Evolutionary conservation across 2,888 invertebrate species (phyloP), one percentile per base, ranked within the genome.

Genomic region (Thymelicus acteon): DNA sequence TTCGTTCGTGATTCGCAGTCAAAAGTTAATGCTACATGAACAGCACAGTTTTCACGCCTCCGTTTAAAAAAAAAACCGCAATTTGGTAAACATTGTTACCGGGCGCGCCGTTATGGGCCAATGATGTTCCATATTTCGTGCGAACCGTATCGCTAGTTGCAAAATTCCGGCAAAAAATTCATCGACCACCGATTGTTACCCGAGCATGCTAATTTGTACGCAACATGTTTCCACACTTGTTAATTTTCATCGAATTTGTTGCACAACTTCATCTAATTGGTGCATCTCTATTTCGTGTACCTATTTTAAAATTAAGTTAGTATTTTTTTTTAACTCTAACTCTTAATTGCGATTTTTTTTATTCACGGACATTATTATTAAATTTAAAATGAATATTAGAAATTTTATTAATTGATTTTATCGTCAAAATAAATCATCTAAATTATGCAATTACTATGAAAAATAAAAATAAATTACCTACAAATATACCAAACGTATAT

Each of bases 121-220:
- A 87, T 82, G 85, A 85, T 85, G 90, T 91, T 90, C 88, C 89
- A 91, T 87, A 89, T 90, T 90, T 87, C 80, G 85, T 81, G 77
- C 86, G 84, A 85, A 92, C 88, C 89, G 92, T 88, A 88, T 89
- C 92, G 86, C 85, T 75, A 76, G 79, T 92, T 88, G 80, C 80
- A 85, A 88, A 88, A 89, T 84, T 77, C 72, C 79, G 79, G 81
- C 81, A 87, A 90, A 89, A 89, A 88, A 84, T 80, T 82, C 81
- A 85, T 84, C 82, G 82, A 79, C 77, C 78, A 83, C 81, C 79
- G 82, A 85, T 85, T 87, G 87, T 86, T 86, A 85, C 88, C 82
- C 80, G 85, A 44, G 58, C 82, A 90, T 89, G 90, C 87, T 92
- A 93, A 93, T 92, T 90, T 78, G 76, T 81, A 82, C 79, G 82